Base-by-base conservation (phyloP, 2,113 vertebrate species). In the Morphnarchus princeps region DNA sequence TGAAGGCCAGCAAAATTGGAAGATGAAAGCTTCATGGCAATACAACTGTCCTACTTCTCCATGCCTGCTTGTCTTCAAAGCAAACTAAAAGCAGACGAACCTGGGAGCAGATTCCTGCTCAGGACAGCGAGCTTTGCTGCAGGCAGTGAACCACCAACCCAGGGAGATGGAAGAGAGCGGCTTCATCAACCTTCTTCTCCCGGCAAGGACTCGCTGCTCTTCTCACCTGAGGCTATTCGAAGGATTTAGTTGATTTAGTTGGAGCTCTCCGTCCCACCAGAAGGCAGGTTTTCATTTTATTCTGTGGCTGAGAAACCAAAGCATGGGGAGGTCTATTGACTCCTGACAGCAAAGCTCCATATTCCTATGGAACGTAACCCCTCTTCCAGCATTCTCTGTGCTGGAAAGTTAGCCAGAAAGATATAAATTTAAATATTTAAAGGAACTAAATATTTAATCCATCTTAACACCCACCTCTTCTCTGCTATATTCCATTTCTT, bases 11-110 rank as follows among this genome's bases (percentile, higher is more conserved):
- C 16, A 63, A 84, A 81, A 82, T 0, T 62, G 70, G 61, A 93
- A 94, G 89, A 96, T 96, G 96, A 96, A 96, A 96, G 95, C 89
- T 72, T 57, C 31, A 2, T 16, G 55, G 57, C 69, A 90, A 57
- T 12, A n/a, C 20, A 12, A n/a, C 7, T 9, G 9, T 66, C 42
- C 43, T 36, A 1, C 21, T 80, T 54, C 78, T 43, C 38, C 5
- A 31, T 7, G 36, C 32, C 66, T 90, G 73, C 29, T 61, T 77
- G 10, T 42, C 70, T 93, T 91, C 81, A 96, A 96, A 95, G 85
- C 28, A 89, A 93, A 90, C 34, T 34, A 77, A 55, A 94, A 94
- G 55, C 58, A 94, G 36, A 55, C 42, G 86, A n/a, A 42, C 10
- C 26, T 58, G 74, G 66, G 62, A 93, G 38, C 22, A 36, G 82